Conservation (phyloP, 2,888 invertebrate genomes). For the Mimumesa dahlbomi region DNA sequence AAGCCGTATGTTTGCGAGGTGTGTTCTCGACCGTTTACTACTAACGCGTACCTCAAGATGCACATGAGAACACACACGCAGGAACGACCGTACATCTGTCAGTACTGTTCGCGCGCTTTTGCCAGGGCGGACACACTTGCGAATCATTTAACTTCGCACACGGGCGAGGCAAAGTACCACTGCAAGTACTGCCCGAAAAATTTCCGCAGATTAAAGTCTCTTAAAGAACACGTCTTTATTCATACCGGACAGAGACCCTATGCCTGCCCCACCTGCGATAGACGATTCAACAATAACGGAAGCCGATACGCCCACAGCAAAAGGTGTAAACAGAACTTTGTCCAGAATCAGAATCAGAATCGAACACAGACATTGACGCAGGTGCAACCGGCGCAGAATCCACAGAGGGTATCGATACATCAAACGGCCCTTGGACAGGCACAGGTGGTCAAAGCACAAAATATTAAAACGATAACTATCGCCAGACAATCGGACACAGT, state of each 20-base stretch:
- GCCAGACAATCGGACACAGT: constrained; percentile 71
- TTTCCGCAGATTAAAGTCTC: constrained; percentile 75
- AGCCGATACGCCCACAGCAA: constrained; percentile 79
- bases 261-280: constrained; percentile 78
- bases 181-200: constrained; percentile 79
- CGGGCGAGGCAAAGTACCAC: constrained; percentile 78
- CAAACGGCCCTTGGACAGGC: constrained; percentile 42
- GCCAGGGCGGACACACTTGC: constrained; percentile 78
- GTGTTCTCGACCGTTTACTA: constrained; percentile 77
- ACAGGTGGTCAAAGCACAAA: constrained; percentile 74
- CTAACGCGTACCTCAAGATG: constrained; percentile 78
- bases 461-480: constrained; percentile 77
- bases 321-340: constrained; percentile 76
- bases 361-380: constrained; percentile 61
- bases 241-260: constrained; percentile 79
- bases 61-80: constrained; percentile 79
- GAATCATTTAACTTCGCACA: constrained; percentile 78
- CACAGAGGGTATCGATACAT: constrained; percentile 51
- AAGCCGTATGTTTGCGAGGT: constrained; percentile 79
- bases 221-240: constrained; percentile 79
- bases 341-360: constrained; percentile 73
- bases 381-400: constrained; percentile 47
- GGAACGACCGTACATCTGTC: constrained; percentile 78
- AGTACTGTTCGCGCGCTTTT: constrained; percentile 77
- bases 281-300: constrained; percentile 78